Evolutionary conservation across 2,888 invertebrate genomes (phyloP).

Genomic region (Lacanobia oleracea): DNA sequence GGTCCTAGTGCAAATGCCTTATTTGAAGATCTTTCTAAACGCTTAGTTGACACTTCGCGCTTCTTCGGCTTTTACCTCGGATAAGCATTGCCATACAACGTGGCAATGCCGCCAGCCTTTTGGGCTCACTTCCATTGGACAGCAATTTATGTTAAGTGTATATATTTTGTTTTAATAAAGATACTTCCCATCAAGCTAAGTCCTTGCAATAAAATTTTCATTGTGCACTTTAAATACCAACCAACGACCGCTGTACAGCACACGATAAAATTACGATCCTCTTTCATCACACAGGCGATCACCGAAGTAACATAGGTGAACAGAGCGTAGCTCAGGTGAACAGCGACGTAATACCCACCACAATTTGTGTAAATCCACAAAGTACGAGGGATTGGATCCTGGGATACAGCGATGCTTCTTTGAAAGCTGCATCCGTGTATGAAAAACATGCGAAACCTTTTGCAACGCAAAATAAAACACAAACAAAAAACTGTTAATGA

Average conservation of each 20-base stretch:
- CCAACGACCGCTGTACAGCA: slow-evolving; percentile 54
- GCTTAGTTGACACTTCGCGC: too few relatives aligned
- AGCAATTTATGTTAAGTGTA: too few relatives aligned
- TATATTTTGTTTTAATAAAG: too few relatives aligned
- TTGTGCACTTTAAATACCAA: slow-evolving; percentile 35
- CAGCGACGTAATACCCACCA: slow-evolving; percentile 68
- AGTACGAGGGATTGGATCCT: slow-evolving; percentile 76
- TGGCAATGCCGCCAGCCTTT: too few relatives aligned
- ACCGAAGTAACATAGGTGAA: slow-evolving; percentile 67
- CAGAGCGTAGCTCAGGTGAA: slow-evolving; percentile 65
- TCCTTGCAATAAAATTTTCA: slow-evolving; percentile 23
- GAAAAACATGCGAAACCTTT: slow-evolving; percentile 68
- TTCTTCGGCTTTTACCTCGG: too few relatives aligned
- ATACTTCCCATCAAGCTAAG: slow-evolving; percentile 10
- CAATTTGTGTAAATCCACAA: slow-evolving; percentile 82
- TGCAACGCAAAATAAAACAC: slow-evolving; percentile 65
- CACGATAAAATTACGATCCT: slow-evolving; percentile 61
- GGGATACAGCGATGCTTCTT: slow-evolving; percentile 74
- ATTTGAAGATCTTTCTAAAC: too few relatives aligned
- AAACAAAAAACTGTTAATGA: slow-evolving; percentile 68
- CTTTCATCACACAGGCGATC: slow-evolving; percentile 66
- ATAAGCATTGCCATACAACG: too few relatives aligned
- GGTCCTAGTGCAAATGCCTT: too few relatives aligned
- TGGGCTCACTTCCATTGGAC: too few relatives aligned
- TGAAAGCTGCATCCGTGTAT: slow-evolving; percentile 74